These are phyloP conservation scores for Protomyctophum bolini DNA, from an alignment of 2,113 vertebrate genomes.

Conservation along the genomic window DNA sequence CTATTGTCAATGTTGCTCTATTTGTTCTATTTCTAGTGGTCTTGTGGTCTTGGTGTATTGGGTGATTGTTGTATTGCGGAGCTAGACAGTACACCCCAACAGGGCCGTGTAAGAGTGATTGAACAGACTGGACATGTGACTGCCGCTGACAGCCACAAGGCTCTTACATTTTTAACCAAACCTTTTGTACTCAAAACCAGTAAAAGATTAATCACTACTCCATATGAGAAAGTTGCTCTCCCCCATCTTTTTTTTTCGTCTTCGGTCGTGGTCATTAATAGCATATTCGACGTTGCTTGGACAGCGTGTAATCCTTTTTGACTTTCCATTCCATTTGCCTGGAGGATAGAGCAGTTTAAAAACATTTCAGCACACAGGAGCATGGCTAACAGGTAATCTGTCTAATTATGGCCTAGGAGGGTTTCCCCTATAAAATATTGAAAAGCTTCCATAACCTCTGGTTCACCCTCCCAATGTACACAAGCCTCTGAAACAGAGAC, in stretches of 20 bases:
- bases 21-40: neutral
- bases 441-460: conserved; percentile 90
- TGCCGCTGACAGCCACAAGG: conserved; percentile 74
- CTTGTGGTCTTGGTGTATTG: neutral
- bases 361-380: conserved; percentile 86
- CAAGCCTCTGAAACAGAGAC: conserved; percentile 82
- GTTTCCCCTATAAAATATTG: conserved; percentile 92
- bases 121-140: conserved; percentile 74
- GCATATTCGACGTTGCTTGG: conserved; percentile 80
- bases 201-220: conserved; percentile 87
- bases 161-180: conserved; percentile 84
- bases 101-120: conserved; percentile 43
- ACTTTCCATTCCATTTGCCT: conserved; percentile 93
- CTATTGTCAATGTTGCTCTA: too few species aligned
- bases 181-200: conserved; percentile 81
- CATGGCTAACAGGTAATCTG: conserved; percentile 97
- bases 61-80: neutral
- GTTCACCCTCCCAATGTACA: conserved; percentile 89
- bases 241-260: conserved; percentile 22
- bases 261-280: conserved; percentile 79
- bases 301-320: conserved; percentile 90
- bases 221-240: conserved; percentile 71
- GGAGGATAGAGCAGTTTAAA: conserved; percentile 88
- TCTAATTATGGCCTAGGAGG: conserved; percentile 94
- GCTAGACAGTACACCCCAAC: conserved; percentile 22